A percentile compares a stretch with the other conserved stretches of the same genome.
These are phyloP conservation scores for Oreotrochilus melanogaster DNA, from an alignment of 2,113 vertebrate species.

Conservation along the genomic window DNA sequence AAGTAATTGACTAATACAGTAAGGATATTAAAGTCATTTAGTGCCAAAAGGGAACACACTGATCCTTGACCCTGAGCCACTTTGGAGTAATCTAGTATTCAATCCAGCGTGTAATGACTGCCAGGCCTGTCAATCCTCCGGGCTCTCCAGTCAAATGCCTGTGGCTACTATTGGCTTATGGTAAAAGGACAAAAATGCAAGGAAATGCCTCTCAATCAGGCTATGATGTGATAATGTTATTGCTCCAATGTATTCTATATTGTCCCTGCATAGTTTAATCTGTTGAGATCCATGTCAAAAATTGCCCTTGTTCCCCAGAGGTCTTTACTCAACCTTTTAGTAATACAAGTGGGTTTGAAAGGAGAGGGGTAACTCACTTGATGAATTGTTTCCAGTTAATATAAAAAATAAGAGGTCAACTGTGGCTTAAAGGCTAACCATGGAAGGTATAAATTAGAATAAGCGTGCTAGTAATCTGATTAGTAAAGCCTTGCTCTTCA, in stretches of 20 bases:
- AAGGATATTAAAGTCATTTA: conserved; percentile 99
- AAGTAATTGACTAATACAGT: conserved; percentile 99
- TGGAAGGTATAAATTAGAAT: conserved; percentile 72
- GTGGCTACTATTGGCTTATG: conserved; percentile 88
- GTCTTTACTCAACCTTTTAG: conserved; percentile 83
- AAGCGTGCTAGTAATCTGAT: conserved; percentile 57
- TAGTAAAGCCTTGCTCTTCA: conserved; percentile 51
- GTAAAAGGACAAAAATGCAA: conserved; percentile 85
- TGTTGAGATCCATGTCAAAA: conserved; percentile 87
- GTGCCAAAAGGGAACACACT: conserved; percentile 99
- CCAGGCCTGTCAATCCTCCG: conserved; percentile 97
- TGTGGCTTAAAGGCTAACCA: conserved; percentile 61
- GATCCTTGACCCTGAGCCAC: conserved; percentile 99
- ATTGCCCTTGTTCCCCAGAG: conserved; percentile 83
- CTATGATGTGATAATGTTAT: conserved; percentile 87
- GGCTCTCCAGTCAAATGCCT: conserved; percentile 91
- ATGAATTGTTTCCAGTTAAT: conserved; percentile 83
- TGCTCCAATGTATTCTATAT: conserved; percentile 85
- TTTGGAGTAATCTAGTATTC: conserved; percentile 99
- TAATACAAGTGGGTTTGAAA: conserved; percentile 81
- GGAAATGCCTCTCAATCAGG: conserved; percentile 86
- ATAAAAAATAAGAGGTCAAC: conserved; percentile 75
- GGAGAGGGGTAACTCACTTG: conserved; percentile 76
- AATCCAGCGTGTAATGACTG: conserved; percentile 99
- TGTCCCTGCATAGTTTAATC: conserved; percentile 85